A percentile compares a stretch with the other conserved stretches of the same genome.
Conservation (phyloP, 2,113 vertebrate species). For the Dasyprocta punctata region DNA sequence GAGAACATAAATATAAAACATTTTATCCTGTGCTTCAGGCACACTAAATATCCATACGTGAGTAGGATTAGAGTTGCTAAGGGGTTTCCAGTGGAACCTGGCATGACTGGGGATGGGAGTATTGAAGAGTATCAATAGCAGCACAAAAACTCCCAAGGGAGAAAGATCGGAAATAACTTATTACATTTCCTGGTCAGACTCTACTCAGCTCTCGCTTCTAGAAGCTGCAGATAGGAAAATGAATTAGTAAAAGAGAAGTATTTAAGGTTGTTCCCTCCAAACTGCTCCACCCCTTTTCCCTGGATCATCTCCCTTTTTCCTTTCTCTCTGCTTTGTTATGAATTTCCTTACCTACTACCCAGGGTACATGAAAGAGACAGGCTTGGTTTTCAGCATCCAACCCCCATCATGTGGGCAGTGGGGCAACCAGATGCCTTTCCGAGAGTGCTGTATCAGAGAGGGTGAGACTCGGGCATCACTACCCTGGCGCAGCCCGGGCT, state of each 20-base stretch:
- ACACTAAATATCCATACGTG: background rate
- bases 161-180: background rate
- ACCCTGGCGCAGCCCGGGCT: constrained; percentile 67
- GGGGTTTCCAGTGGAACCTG: background rate
- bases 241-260: background rate
- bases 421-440: constrained; percentile 74
- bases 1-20: background rate
- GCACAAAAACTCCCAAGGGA: background rate
- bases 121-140: background rate
- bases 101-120: background rate
- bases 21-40: background rate
- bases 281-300: background rate
- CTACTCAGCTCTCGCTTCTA: background rate
- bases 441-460: constrained; percentile 49
- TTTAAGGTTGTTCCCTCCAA: background rate
- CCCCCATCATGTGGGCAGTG: constrained; percentile 35
- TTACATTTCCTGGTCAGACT: background rate
- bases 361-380: constrained; percentile 32
- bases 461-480: background rate
- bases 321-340: background rate
- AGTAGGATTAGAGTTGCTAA: background rate
- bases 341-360: constrained; percentile 24
- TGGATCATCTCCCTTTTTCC: background rate
- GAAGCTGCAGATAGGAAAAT: background rate
- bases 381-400: constrained; percentile 45